These are phyloP conservation scores for Bombus balteatus DNA, from an alignment of 1,140 invertebrate genomes.

Conservation along the genomic window DNA sequence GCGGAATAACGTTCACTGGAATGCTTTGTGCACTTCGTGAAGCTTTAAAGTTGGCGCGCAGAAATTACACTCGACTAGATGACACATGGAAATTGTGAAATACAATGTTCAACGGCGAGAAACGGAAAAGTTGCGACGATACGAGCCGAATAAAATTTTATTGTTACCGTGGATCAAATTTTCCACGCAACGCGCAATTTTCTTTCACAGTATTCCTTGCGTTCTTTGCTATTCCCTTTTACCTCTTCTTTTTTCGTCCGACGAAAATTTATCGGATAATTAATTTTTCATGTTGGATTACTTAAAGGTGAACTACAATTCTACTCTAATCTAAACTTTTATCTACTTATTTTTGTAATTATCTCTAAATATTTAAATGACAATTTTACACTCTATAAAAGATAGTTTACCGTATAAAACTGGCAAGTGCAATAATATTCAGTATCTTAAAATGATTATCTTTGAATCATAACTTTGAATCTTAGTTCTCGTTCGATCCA, in stretches of 20 bases:
- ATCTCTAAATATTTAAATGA: too few relatives aligned
- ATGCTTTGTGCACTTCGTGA: background rate
- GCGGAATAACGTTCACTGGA: background rate
- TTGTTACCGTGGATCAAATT: background rate
- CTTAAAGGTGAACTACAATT: too few relatives aligned
- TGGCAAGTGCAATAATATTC: too few relatives aligned
- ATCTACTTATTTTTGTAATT: too few relatives aligned
- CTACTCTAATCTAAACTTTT: too few relatives aligned
- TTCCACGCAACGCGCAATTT: background rate
- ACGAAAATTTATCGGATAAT: too few relatives aligned
- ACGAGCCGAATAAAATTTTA: constrained; percentile 9
- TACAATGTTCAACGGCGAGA: background rate
- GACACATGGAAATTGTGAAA: background rate
- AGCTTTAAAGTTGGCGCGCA: background rate
- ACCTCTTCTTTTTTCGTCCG: background rate
- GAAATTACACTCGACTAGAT: background rate
- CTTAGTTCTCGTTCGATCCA: too few relatives aligned
- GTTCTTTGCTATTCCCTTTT: background rate
- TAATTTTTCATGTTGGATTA: too few relatives aligned
- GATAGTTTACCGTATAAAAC: too few relatives aligned
- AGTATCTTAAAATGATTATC: too few relatives aligned
- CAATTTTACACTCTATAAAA: too few relatives aligned
- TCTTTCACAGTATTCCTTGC: background rate
- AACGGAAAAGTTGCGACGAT: background rate
- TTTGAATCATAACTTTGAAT: too few relatives aligned